These are phyloP conservation scores for Sesia apiformis DNA, from an alignment of 2,888 invertebrate genomes.

Conservation along the genomic window DNA sequence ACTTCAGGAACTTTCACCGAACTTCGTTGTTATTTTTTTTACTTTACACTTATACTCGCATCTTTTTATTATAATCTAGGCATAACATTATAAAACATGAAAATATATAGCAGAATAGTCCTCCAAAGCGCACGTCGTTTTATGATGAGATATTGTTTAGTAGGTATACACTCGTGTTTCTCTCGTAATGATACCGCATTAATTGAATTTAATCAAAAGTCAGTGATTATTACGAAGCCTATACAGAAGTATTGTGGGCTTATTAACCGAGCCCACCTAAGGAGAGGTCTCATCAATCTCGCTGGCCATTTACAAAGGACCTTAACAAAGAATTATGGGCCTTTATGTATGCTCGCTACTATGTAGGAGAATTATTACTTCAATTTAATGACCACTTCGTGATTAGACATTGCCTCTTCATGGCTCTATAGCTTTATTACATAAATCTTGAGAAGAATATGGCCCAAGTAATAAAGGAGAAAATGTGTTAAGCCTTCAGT, in stretches of 20 bases:
- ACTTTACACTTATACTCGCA: too few species aligned
- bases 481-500: neutral
- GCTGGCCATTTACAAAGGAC: conserved; percentile 51
- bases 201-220: conserved; percentile 19
- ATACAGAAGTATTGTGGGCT: conserved; percentile 39
- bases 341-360: conserved; percentile 60
- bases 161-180: too few species aligned
- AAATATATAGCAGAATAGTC: too few species aligned
- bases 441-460: conserved; percentile 42
- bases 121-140: too few species aligned
- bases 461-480: conserved; percentile 6
- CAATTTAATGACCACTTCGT: conserved; percentile 59
- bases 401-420: conserved; percentile 61
- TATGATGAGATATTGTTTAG: too few species aligned
- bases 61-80: too few species aligned
- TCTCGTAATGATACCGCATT: neutral
- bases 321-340: conserved; percentile 64
- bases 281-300: conserved; percentile 66
- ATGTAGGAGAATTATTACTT: conserved; percentile 66
- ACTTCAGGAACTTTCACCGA: too few species aligned
- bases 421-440: conserved; percentile 51
- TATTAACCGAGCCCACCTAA: conserved; percentile 65
- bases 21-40: too few species aligned
- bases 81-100: too few species aligned
- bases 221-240: conserved; percentile 30